phyloP scores from a whole-genome alignment of 2,113 vertebrate species.

The Colinus virginianus region DNA sequence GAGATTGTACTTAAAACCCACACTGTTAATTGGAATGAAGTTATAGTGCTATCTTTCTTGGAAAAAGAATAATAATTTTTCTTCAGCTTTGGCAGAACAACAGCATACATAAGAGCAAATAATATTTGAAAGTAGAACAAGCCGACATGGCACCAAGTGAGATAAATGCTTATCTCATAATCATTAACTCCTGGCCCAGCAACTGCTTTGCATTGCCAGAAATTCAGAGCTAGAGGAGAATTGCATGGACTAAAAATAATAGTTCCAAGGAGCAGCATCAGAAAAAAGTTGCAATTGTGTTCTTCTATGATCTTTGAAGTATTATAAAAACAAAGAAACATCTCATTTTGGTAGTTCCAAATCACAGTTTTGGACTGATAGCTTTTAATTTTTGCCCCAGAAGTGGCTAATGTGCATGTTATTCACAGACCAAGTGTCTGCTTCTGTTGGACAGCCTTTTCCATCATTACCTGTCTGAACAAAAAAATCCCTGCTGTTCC shows the following conservation, averaged over 20 bases:
- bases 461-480: background rate
- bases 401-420: background rate
- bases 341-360: background rate
- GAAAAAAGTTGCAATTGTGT: conserved; percentile 44
- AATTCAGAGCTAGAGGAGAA: conserved; percentile 35
- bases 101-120: conserved; percentile 50
- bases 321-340: background rate
- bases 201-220: conserved; percentile 23
- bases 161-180: conserved; percentile 72
- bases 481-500: background rate
- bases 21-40: background rate
- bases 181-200: conserved; percentile 69
- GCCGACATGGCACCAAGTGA: conserved; percentile 65
- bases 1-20: conserved; percentile 24
- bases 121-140: conserved; percentile 60
- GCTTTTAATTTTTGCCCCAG: background rate
- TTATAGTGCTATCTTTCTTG: conserved; percentile 4
- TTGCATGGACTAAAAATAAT: conserved; percentile 16
- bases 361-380: background rate
- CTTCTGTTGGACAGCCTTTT: background rate
- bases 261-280: background rate
- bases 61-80: conserved; percentile 33
- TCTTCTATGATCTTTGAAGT: background rate
- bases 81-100: conserved; percentile 46
- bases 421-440: background rate